phyloP scores from a whole-genome alignment of 2,797 vertebrate species.

The Tarsius wallacei region DNA sequence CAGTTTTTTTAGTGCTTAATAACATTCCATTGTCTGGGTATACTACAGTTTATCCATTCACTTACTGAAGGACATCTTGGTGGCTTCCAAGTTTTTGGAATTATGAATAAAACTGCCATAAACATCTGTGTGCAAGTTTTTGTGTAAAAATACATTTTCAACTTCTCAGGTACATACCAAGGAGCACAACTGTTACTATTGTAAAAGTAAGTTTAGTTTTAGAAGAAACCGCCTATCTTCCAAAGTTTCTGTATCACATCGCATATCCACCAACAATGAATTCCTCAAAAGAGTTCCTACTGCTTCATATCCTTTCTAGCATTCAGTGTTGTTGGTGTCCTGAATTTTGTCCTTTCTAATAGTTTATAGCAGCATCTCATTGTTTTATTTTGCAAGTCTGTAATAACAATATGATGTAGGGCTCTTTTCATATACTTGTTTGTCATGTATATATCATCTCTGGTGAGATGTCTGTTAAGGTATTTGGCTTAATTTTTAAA shows the following conservation, averaged over 20 bases:
- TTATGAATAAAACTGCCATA: background rate
- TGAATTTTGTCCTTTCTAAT: background rate
- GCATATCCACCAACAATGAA: background rate
- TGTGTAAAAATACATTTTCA: background rate
- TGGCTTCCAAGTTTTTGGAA: background rate
- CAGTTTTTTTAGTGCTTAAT: background rate
- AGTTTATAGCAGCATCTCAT: background rate
- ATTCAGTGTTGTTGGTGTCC: background rate
- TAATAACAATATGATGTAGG: background rate
- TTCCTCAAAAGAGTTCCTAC: background rate
- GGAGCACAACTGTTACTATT: background rate
- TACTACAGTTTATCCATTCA: background rate
- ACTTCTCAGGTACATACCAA: background rate
- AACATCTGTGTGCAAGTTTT: background rate
- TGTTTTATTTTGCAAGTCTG: background rate
- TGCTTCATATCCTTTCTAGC: background rate
- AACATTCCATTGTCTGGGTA: background rate
- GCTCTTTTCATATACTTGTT: background rate
- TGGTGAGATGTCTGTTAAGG: background rate
- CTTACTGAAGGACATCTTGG: background rate
- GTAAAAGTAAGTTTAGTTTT: background rate
- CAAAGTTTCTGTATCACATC: background rate
- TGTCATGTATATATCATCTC: background rate
- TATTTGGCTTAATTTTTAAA: background rate
- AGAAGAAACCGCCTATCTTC: background rate